Conservation (phyloP, 2,113 vertebrate species). For the Herpetotheres cachinnans region DNA sequence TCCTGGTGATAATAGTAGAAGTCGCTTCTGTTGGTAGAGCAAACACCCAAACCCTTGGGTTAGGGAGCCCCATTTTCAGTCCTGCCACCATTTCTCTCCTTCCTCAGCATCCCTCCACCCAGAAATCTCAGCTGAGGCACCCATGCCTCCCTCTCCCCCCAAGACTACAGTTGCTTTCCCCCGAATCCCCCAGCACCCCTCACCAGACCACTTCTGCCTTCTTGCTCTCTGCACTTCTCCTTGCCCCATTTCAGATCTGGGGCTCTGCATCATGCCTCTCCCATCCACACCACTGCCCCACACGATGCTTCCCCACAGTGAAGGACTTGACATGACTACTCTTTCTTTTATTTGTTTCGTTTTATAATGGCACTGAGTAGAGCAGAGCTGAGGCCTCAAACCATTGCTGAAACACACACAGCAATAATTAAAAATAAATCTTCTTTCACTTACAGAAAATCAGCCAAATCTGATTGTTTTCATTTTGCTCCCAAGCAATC, state of each 20-base stretch:
- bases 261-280: not conserved
- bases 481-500: constrained; percentile 40
- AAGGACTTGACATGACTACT: not conserved
- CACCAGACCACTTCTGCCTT: not conserved
- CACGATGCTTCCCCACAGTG: not conserved
- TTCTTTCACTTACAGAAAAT: constrained; percentile 38
- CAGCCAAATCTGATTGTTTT: constrained; percentile 55
- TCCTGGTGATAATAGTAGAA: not conserved
- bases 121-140: not conserved
- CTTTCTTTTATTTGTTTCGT: not conserved
- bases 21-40: not conserved
- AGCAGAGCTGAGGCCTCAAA: not conserved
- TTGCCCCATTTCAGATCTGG: not conserved
- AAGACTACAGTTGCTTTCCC: not conserved
- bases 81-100: not conserved
- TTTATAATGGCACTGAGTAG: not conserved
- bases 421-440: constrained; percentile 53
- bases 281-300: not conserved
- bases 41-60: not conserved
- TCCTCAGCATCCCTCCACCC: not conserved
- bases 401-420: not conserved
- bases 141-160: not conserved
- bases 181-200: not conserved
- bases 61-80: not conserved
- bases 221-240: not conserved